A percentile compares a stretch with the other conserved stretches of the same genome.
phyloP scores from a whole-genome alignment of 1,140 invertebrate species.

The Nixonia krombeini region DNA sequence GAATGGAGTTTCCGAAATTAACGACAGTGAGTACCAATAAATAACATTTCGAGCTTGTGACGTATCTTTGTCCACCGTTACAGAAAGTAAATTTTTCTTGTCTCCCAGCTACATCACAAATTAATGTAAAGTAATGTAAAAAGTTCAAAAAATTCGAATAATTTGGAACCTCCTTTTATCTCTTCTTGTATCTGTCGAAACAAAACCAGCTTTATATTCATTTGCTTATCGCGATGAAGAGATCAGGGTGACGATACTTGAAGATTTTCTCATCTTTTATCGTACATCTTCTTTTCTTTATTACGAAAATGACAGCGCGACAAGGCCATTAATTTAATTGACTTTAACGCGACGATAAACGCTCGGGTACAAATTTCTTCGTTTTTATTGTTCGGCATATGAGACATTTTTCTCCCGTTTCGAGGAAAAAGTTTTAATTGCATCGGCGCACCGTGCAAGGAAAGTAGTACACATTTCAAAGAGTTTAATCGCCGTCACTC shows the following conservation, averaged over 20 bases:
- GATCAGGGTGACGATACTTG: constrained; percentile 27
- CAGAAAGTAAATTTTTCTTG: neutral
- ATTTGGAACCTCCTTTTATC: constrained; percentile 43
- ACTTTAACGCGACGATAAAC: neutral
- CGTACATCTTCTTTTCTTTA: constrained; percentile 17
- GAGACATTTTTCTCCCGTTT: neutral
- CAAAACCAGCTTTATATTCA: constrained; percentile 43
- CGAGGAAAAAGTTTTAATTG: no score
- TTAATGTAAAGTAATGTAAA: neutral
- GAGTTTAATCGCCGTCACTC: no score
- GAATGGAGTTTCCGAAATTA: neutral
- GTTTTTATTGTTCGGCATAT: constrained; percentile 4
- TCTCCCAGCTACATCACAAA: neutral
- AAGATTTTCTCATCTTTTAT: constrained; percentile 26
- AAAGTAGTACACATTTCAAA: no score
- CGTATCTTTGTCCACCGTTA: no score
- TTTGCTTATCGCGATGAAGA: constrained; percentile 50
- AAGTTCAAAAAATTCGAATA: constrained; percentile 32
- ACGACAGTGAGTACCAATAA: no score
- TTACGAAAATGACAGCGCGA: constrained; percentile 13
- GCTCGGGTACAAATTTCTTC: neutral
- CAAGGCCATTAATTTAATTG: constrained; percentile 1
- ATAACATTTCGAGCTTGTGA: no score
- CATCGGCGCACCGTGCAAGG: no score
- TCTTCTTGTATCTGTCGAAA: constrained; percentile 45